Evolutionary conservation across 1,140 invertebrate genomes (phyloP).

Genomic region (Planococcus citri): DNA sequence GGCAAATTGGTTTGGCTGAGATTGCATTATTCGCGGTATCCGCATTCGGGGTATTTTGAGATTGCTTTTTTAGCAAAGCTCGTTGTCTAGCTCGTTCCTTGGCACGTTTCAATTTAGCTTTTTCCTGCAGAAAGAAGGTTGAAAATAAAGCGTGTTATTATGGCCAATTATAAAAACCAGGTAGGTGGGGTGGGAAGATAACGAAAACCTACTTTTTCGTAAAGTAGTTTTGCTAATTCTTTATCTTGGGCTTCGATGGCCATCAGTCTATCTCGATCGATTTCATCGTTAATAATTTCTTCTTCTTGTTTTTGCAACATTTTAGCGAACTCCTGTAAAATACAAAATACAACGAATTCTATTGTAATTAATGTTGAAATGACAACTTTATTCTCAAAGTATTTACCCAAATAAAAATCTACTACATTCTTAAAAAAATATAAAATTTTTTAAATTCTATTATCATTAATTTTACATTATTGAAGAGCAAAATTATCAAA

Average conservation of each 20-base stretch:
- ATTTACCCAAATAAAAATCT: background rate
- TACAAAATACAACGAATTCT: too few species aligned
- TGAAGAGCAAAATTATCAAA: too few species aligned
- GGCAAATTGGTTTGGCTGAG: background rate
- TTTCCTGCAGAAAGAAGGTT: constrained; percentile 38
- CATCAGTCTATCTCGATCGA: constrained; percentile 54
- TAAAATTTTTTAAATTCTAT: too few species aligned
- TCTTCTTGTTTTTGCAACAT: constrained; percentile 53
- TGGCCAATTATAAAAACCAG: background rate
- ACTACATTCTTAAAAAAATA: background rate
- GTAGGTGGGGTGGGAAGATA: background rate
- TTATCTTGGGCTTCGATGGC: constrained; percentile 86
- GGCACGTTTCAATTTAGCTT: constrained; percentile 50
- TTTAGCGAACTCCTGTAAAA: constrained; percentile 47
- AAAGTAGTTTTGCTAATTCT: constrained; percentile 74
- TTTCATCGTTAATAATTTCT: constrained; percentile 38
- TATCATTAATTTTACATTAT: too few species aligned
- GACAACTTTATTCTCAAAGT: too few species aligned
- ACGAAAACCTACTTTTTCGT: constrained; percentile 54
- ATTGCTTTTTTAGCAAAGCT: constrained; percentile 45
- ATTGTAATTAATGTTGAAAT: too few species aligned
- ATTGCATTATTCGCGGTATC: too few species aligned
- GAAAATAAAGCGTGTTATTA: background rate
- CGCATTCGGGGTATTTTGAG: constrained; percentile 28
- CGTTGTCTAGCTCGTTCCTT: constrained; percentile 51